Percentiles rank a stretch among this genome's conserved stretches.
Evolutionary conservation across 2,797 vertebrate genomes (phyloP).

Genomic region (Thamnophis elegans): DNA sequence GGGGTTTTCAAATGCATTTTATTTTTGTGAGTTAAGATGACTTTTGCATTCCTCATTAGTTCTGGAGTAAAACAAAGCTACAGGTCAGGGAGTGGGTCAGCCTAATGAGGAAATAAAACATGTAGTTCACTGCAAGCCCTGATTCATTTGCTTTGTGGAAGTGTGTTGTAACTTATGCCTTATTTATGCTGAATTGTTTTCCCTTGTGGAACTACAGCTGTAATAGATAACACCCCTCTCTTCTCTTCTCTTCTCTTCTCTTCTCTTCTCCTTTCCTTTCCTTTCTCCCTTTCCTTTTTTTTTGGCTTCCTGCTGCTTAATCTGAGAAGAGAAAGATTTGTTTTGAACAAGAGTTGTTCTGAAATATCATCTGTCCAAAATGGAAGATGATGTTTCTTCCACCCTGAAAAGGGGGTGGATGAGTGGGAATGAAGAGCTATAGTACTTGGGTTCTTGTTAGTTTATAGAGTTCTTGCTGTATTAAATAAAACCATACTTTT

Average conservation of each 20-base stretch:
- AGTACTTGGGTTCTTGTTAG: neutral
- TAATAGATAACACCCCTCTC: neutral
- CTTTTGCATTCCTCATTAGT: constrained; percentile 44
- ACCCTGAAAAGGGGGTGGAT: neutral
- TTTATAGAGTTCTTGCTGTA: neutral
- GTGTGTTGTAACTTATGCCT: neutral
- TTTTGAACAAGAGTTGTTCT: neutral
- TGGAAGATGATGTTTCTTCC: neutral
- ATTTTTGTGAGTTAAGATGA: constrained; percentile 43
- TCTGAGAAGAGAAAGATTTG: neutral
- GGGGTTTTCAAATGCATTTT: constrained; percentile 32
- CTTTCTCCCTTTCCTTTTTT: neutral
- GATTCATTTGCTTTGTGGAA: constrained; percentile 15
- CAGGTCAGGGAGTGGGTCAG: constrained; percentile 19
- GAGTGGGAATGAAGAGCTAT: neutral
- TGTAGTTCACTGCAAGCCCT: neutral
- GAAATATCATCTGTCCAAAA: neutral
- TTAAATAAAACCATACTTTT: neutral
- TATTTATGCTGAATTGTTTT: constrained; percentile 29
- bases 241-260: neutral
- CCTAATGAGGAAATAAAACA: constrained; percentile 42
- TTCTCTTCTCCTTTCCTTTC: neutral
- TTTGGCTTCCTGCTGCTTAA: neutral
- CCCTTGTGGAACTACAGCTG: neutral
- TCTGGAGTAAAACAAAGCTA: constrained; percentile 43